Evolutionary conservation across 2,888 invertebrate genomes (phyloP), one percentile per base, ranked within the genome.

Genomic region (Seira musarum): DNA sequence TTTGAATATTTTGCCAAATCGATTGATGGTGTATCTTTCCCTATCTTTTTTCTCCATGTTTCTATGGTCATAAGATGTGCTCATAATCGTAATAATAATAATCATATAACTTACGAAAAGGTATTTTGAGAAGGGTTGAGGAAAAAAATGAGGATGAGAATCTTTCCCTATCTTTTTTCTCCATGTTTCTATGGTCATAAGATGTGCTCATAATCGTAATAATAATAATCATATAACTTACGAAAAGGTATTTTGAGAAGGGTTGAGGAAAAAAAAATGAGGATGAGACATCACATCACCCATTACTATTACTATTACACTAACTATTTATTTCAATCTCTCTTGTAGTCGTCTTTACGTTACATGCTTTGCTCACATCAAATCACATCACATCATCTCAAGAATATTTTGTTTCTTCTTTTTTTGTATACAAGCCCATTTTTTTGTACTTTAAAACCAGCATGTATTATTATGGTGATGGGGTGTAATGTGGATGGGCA

Each of bases 271-370:
- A 17, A 71, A 66, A n/a, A n/a, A 46, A 19, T n/a, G 35, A 67
- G 40, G 65, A 10, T 22, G 61, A 53, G 70, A 77, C 70, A 70
- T 70, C 65, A 77, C 77, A 77, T 77, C 70, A 70, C 77, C 70
- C 70, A 77, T 77, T 71, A n/a, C n/a, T n/a, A n/a, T n/a, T n/a
- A n/a, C n/a, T n/a, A n/a, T n/a, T n/a, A 77, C 70, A 24, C 53
- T 71, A 77, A 77, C 77, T n/a, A 77, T 77, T 77, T 77, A 77
- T 77, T 71, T 77, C 71, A 70, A 77, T 77, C 71, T 53, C 70
- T 3, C 64, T 71, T 72, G n/a, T n/a, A n/a, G n/a, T n/a, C 13
- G 13, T 8, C 40, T 40, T 40, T 64, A 70, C 65, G 40, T 70
- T 57, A 77, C 71, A 64, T 71, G 72, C 46, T 72, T 72, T 72